These are phyloP conservation scores for Halyomorpha halys DNA, from an alignment of 1,140 invertebrate genomes.

Conservation along the genomic window DNA sequence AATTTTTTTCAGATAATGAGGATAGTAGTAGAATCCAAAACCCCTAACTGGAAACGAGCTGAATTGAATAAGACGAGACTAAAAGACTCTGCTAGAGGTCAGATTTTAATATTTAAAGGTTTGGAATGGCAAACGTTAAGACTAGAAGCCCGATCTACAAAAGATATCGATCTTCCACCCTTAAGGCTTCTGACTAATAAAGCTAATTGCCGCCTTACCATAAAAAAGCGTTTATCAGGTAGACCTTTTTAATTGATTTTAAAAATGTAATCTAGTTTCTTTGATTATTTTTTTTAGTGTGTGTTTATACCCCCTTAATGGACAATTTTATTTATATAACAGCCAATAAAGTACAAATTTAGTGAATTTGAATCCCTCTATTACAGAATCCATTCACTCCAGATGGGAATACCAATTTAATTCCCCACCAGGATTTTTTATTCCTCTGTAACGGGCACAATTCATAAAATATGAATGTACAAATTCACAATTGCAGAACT, in stretches of 20 bases:
- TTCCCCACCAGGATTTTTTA: no score
- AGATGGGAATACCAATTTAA: no score
- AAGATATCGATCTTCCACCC: slow-evolving; percentile 72
- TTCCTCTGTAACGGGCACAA: no score
- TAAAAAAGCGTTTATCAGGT: slow-evolving; percentile 89
- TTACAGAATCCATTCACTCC: no score
- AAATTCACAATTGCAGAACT: no score
- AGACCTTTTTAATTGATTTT: slow-evolving; percentile 27
- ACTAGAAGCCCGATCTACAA: slow-evolving; percentile 81
- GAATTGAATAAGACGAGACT: slow-evolving; percentile 81
- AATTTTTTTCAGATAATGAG: slow-evolving; percentile 64
- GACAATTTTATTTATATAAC: no score
- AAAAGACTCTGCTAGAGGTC: slow-evolving; percentile 75
- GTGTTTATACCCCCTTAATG: no score
- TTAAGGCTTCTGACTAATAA: slow-evolving; percentile 88
- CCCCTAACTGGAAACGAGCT: slow-evolving; percentile 73
- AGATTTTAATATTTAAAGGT: slow-evolving; percentile 95
- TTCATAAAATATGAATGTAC: no score
- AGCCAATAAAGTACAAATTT: no score
- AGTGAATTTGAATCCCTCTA: no score
- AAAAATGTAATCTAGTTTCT: no score
- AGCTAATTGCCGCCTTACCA: slow-evolving; percentile 87
- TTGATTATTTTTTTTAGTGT: no score
- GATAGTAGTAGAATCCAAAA: slow-evolving; percentile 84
- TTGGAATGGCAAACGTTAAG: slow-evolving; percentile 92